Evolutionary conservation across 2,888 invertebrate species (phyloP).

Genomic region (Lapara coniferarum): DNA sequence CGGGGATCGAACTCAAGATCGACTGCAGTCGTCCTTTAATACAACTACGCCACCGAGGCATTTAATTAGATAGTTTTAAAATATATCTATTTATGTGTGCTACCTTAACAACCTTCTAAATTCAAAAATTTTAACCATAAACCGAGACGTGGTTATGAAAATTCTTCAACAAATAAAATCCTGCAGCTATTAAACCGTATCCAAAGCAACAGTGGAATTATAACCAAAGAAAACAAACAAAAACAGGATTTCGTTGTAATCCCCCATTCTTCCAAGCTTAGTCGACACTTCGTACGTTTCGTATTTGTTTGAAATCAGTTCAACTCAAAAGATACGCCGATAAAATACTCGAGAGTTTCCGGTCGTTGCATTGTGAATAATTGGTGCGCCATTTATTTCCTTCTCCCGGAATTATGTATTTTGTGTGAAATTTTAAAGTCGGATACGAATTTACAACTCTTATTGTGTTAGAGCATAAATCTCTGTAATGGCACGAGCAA

Average conservation of each 20-base stretch:
- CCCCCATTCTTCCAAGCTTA: slow-evolving; percentile 74
- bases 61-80: too few species aligned
- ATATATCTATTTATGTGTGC: background rate
- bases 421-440: slow-evolving; percentile 66
- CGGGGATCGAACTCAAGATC: too few species aligned
- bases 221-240: slow-evolving; percentile 80
- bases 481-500: slow-evolving; percentile 74
- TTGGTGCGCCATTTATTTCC: slow-evolving; percentile 78
- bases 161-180: slow-evolving; percentile 24
- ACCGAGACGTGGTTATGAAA: background rate
- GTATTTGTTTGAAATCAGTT: slow-evolving; percentile 77
- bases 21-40: too few species aligned
- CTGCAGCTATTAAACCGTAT: slow-evolving; percentile 42
- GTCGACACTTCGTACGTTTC: slow-evolving; percentile 62
- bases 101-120: background rate
- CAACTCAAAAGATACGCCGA: slow-evolving; percentile 64
- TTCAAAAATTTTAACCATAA: background rate
- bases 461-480: slow-evolving; percentile 74
- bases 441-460: slow-evolving; percentile 70
- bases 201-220: slow-evolving; percentile 67
- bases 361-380: slow-evolving; percentile 72
- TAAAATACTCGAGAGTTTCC: slow-evolving; percentile 78
- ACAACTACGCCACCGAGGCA: too few species aligned
- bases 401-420: slow-evolving; percentile 60
- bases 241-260: slow-evolving; percentile 81